Conservation (phyloP, 2,113 vertebrate genomes). For the Onychostoma macrolepis region DNA sequence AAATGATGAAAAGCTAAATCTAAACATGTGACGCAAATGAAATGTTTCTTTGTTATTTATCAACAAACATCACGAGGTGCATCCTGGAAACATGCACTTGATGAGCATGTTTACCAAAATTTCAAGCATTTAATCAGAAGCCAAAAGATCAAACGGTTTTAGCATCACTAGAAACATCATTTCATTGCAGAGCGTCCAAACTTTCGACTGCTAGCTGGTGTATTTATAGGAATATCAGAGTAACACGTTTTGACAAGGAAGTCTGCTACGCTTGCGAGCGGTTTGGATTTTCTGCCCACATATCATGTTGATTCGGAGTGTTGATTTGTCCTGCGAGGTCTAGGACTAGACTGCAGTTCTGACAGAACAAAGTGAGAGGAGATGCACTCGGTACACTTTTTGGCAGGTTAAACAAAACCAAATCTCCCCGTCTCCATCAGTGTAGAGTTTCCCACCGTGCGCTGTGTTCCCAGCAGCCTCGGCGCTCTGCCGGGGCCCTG, state of each 20-base stretch:
- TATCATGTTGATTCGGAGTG: neutral
- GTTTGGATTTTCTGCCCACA: neutral
- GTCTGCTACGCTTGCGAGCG: neutral
- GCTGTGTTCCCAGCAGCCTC: slow-evolving; percentile 15
- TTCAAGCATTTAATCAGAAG: neutral
- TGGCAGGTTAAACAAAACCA: slow-evolving; percentile 42
- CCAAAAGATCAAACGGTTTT: neutral
- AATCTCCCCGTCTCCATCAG: slow-evolving; percentile 27
- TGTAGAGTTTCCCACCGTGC: slow-evolving; percentile 24
- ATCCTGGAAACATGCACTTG: neutral
- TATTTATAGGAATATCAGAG: slow-evolving; percentile 10
- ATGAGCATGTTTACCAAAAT: neutral
- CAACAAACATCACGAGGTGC: neutral
- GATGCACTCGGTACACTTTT: slow-evolving; percentile 26
- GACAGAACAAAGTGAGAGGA: slow-evolving; percentile 37
- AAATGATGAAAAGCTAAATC: neutral
- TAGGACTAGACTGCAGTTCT: slow-evolving; percentile 18
- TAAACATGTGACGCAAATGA: neutral
- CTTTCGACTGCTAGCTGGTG: neutral
- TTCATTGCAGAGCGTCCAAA: neutral
- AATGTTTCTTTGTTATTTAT: neutral
- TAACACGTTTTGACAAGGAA: slow-evolving; percentile 19
- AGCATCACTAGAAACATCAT: neutral
- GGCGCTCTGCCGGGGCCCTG: slow-evolving; percentile 34
- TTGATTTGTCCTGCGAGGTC: slow-evolving; percentile 27